Base-by-base conservation (phyloP, 35 echinoderm and acorn worm species). In the Lytechinus pictus region DNA sequence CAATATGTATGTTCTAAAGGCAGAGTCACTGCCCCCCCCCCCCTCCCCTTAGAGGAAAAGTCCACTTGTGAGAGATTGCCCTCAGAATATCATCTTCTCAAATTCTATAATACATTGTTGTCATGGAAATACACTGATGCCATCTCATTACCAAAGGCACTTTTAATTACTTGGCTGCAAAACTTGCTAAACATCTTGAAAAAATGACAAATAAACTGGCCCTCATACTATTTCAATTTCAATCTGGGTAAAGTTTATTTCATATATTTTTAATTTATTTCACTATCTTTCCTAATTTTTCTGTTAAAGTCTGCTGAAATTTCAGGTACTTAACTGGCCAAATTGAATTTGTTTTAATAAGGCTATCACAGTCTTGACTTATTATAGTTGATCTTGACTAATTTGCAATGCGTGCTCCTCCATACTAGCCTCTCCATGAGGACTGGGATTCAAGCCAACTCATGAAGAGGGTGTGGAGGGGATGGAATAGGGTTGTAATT, bases 331-430 rank as follows among this genome's bases (percentile, higher is more conserved):
- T 79, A 24, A 5, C 19, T 79, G 66, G n/a, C 66, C 66, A 79
- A 79, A 79, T 79, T 79, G 19, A 79, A 79, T 79, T 79, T 79
- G 19, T 24, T 79, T 79, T 79, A 79, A 79, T 79, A 79, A 79
- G 66, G 66, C 7, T 14, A 79, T 79, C 66, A 79, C 19, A 24
- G 5, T 4, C 66, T 79, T 16, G 19, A 79, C 66, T 24, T 4
- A 14, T 79, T 79, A 79, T 5, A 14, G 14, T 5, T 79, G 19
- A 79, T 79, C 66, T 79, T 79, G 66, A 79, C 19, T 79, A n/a
- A 79, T 79, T 79, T 79, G 66, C 66, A 79, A 79, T 24, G 66
- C 66, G 66, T 79, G 66, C 66, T 24, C 19, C 66, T 24, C 66
- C 21, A 24, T 79, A 79, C 19, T 79, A 24, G 66, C 4, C 66